Evolutionary conservation across 2,797 vertebrate species (phyloP), one percentile per base, ranked within the genome.

Genomic region (Aratinga solstitialis): DNA sequence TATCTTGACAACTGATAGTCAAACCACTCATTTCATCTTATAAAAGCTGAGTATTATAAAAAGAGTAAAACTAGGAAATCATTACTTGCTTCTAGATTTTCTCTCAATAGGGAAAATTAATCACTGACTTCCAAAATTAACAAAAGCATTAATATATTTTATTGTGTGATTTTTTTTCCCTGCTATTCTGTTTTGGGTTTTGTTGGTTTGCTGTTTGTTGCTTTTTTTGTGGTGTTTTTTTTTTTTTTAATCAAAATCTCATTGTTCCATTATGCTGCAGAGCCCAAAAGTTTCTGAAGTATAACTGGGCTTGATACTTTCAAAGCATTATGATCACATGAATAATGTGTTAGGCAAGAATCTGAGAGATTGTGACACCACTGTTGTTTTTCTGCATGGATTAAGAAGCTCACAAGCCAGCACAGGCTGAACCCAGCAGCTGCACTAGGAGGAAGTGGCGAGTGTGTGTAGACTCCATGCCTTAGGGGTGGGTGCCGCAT

Each of bases 401-500:
- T 51, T 59, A 23, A 22, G 62, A 67, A 80, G 8, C 4, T 1
- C 0, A 6, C 9, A 73, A 24, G 3, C 14, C 38, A 74, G 19
- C 23, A 67, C 19, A 67, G 4, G 30, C 24, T 40, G 14, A 61
- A 10, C 9, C 20, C 9, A 30, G 21, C 17, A 53, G 9, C 6
- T n/a, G 38, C 6, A 11, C 13, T 22, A 50, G 36, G 8, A 67
- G 23, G 13, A 51, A 38, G 20, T 10, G 53, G 2, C 0, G 1
- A n/a, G 3, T 24, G 20, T 16, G 23, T 26, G 21, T 11, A n/a
- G 18, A 32, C 13, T n/a, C 50, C 17, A 26, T 22, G n/a, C 7
- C 7, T 30, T 0, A 4, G 27, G 10, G 23, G 23, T 1, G 1
- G 32, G 7, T 59, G 30, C 7, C 5, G 14, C 15, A 17, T 19